Evolutionary conservation across 1,140 invertebrate species (phyloP), one percentile per base, ranked within the genome.

Genomic region (Micrasema longulum): DNA sequence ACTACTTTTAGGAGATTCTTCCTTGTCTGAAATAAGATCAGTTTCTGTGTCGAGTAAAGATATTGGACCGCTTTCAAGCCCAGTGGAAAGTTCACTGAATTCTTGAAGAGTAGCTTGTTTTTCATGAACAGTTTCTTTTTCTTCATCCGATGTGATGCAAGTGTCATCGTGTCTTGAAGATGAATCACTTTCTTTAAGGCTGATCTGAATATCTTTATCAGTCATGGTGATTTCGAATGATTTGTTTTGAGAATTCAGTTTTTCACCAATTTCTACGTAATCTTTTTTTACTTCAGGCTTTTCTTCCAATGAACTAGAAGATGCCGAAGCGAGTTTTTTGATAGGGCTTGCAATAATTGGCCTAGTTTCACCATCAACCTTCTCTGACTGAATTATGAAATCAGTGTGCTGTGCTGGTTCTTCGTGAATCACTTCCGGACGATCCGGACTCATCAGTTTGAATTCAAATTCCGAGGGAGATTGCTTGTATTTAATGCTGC

Each of bases 401-500:
- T 77, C 77, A 66, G 64, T 77, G 76, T 38, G 79, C 80, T 35
- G 74, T 79, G 78, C 80, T n/a, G 79, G 80, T 77, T 86, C 84
- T 79, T 86, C 84, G 65, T 81, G 84, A 36, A 83, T 85, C 14
- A 82, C 81, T 80, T 85, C 85, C 26, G 84, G 83, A 75, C 79
- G 79, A 20, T 85, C 84, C 1, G 84, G 84, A 73, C 84, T 85
- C 22, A 85, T 84, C 23, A 83, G 75, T 78, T 89, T 90, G 50
- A 92, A 90, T 76, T 91, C 89, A 77, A 92, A 92, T 79, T 92
- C 90, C 1, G 90, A 91, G 20, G 90, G 89, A 0, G 90, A 91
- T 73, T 91, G 88, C 78, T 92, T 90, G 41, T 86, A 84, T 77
- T 84, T 85, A 62, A 80, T 85, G 75, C 80, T 86, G n/a, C 83